These are phyloP conservation scores for Electrona antarctica DNA, from an alignment of 2,113 vertebrate genomes.

Conservation along the genomic window DNA sequence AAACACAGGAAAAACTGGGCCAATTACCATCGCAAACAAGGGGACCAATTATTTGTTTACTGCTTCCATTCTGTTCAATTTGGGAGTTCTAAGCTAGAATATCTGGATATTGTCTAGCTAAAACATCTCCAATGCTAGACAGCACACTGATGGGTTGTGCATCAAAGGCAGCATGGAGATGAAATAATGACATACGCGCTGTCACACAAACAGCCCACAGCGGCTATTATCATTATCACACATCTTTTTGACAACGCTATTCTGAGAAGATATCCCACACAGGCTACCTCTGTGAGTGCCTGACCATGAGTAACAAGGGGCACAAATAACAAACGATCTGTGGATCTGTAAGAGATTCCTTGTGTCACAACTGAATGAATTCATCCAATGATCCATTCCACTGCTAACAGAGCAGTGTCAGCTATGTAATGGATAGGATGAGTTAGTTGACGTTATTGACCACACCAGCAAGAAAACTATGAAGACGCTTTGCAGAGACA, in stretches of 20 bases:
- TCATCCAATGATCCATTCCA: conserved; percentile 48
- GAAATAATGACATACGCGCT: background rate
- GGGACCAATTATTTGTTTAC: conserved; percentile 16
- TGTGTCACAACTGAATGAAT: conserved; percentile 15
- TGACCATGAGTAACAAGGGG: conserved; percentile 36
- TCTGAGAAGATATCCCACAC: conserved; percentile 24
- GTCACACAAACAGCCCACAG: conserved; percentile 4
- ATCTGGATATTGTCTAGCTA: background rate
- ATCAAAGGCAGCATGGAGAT: conserved; percentile 15
- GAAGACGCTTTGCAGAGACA: conserved; percentile 47
- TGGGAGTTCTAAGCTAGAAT: background rate
- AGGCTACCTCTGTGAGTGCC: conserved; percentile 28
- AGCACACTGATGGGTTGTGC: conserved; percentile 27
- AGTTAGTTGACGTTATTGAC: conserved; percentile 51
- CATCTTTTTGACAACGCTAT: conserved; percentile 29
- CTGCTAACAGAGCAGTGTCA: conserved; percentile 8
- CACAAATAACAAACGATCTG: conserved; percentile 46
- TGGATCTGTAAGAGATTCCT: conserved; percentile 18
- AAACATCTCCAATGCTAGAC: conserved; percentile 19
- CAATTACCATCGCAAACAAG: conserved; percentile 15
- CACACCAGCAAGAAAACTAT: conserved; percentile 46
- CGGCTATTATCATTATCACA: conserved; percentile 37
- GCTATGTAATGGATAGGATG: conserved; percentile 42
- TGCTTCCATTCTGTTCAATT: conserved; percentile 19
- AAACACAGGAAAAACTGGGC: background rate